phyloP scores from a whole-genome alignment of 2,888 invertebrate genomes.

The Ochlodes sylvanus region DNA sequence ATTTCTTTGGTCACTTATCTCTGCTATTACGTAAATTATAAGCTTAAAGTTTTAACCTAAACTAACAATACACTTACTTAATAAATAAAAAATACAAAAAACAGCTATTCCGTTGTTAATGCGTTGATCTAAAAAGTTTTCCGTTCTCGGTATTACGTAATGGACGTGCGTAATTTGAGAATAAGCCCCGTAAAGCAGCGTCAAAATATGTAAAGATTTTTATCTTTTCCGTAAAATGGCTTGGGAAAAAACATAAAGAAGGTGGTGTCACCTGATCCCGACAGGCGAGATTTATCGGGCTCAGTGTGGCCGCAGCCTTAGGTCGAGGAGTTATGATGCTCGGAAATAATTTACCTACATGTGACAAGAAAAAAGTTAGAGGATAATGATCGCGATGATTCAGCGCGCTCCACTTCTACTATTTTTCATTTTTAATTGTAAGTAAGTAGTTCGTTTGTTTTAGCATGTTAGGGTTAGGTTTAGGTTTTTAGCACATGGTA shows the following conservation, averaged over 20 bases:
- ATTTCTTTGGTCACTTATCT: no score
- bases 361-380: conserved; percentile 68
- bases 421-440: conserved; percentile 46
- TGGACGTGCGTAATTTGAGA: conserved; percentile 83
- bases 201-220: conserved; percentile 86
- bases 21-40: no score
- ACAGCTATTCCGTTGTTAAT: conserved; percentile 8
- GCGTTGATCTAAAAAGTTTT: conserved; percentile 59
- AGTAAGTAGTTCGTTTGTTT: conserved; percentile 26
- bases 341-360: conserved; percentile 73
- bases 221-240: conserved; percentile 85
- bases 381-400: conserved; percentile 65
- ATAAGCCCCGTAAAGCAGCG: conserved; percentile 80
- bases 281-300: conserved; percentile 77
- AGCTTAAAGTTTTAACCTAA: not conserved
- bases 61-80: not conserved
- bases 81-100: conserved; percentile 2
- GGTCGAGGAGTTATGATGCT: conserved; percentile 79
- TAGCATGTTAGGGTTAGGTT: not conserved
- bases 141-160: conserved; percentile 79
- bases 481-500: no score
- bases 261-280: conserved; percentile 85
- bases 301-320: conserved; percentile 82
- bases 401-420: conserved; percentile 51
- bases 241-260: conserved; percentile 86